Conservation (phyloP, 1,140 invertebrate genomes). For the Orussus abietinus region DNA sequence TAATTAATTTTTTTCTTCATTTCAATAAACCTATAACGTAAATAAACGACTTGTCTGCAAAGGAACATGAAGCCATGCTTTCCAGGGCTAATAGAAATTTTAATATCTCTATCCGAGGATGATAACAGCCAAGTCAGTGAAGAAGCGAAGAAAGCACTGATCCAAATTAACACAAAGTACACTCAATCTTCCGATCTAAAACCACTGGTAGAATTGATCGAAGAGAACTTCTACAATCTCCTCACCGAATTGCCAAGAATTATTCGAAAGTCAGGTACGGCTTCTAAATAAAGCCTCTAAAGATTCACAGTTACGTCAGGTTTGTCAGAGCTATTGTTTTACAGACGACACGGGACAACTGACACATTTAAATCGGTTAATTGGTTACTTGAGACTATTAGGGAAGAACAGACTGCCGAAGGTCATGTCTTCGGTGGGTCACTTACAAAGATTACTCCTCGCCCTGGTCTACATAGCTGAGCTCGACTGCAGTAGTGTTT, state of each 20-base stretch:
- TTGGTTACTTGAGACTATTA: constrained; percentile 60
- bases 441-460: constrained; percentile 54
- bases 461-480: constrained; percentile 56
- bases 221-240: constrained; percentile 57
- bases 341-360: constrained; percentile 58
- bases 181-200: constrained; percentile 33
- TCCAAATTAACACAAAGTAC: constrained; percentile 41
- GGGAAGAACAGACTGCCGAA: constrained; percentile 52
- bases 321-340: constrained; percentile 18
- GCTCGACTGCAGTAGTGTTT: constrained; percentile 52
- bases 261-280: constrained; percentile 58
- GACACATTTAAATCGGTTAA: constrained; percentile 55
- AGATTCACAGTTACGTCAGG: constrained; percentile 6
- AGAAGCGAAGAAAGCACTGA: constrained; percentile 42
- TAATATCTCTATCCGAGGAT: constrained; percentile 60
- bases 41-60: constrained; percentile 12
- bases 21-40: constrained; percentile 9
- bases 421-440: constrained; percentile 52
- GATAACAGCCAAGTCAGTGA: constrained; percentile 48
- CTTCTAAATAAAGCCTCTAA: constrained; percentile 3
- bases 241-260: constrained; percentile 57
- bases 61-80: constrained; percentile 59
- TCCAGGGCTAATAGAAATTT: constrained; percentile 55
- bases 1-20: neutral
- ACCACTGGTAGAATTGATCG: constrained; percentile 53